These are phyloP conservation scores for Lycophotia porphyrea DNA, from an alignment of 2,888 invertebrate species.

Conservation along the genomic window DNA sequence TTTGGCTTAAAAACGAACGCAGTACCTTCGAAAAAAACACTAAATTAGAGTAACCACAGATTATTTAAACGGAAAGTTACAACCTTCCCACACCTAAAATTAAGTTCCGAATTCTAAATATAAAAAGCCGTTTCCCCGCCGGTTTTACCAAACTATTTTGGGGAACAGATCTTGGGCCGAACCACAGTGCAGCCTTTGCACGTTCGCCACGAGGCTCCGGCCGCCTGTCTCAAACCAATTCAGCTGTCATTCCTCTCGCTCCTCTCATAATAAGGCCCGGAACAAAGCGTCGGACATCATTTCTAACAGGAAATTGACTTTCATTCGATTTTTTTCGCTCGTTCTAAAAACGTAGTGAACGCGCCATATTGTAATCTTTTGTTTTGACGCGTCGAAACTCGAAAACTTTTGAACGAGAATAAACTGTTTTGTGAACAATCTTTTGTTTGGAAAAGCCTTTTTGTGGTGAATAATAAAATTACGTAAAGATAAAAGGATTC, in stretches of 20 bases:
- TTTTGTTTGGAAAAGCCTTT: conserved; percentile 24
- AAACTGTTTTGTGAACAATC: conserved; percentile 23
- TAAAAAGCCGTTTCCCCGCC: background rate
- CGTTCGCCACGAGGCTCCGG: conserved; percentile 26
- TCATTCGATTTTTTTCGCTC: conserved; percentile 71
- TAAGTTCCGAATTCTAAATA: background rate
- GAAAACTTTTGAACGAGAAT: conserved; percentile 45
- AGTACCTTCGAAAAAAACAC: background rate
- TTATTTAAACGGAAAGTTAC: too few species aligned
- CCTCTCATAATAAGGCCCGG: conserved; percentile 67
- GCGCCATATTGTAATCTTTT: conserved; percentile 55
- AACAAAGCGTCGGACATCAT: conserved; percentile 73
- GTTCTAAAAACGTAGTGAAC: conserved; percentile 54
- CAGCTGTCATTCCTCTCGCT: conserved; percentile 66
- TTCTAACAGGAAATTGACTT: conserved; percentile 76
- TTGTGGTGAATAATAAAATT: background rate
- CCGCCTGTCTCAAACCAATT: conserved; percentile 60
- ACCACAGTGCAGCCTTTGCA: conserved; percentile 31
- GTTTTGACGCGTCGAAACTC: conserved; percentile 44
- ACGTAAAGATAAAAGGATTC: conserved; percentile 1
- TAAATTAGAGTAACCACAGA: too few species aligned
- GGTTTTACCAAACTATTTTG: conserved; percentile 31
- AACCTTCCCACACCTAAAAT: background rate
- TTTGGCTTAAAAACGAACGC: background rate
- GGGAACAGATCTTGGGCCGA: conserved; percentile 28